Evolutionary conservation across 2,888 invertebrate species (phyloP), one percentile per base, ranked within the genome.

Genomic region (Drosophila lacicola): DNA sequence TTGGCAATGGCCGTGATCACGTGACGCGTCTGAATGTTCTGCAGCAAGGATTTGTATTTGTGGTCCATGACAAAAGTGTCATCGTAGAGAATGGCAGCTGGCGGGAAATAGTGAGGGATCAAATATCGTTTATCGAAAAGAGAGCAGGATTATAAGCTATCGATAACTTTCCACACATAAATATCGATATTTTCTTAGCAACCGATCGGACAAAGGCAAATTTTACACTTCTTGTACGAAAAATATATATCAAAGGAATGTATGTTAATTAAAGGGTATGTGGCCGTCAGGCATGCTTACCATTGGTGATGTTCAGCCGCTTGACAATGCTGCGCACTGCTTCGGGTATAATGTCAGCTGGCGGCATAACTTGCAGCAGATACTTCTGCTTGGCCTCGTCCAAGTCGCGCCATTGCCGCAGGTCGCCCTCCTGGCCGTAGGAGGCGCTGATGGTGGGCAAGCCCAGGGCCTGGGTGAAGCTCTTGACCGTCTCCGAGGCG

Each of bases 11-110:
- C 93, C 4, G 96, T 95, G 70, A 98, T 98, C 1, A 98, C 95
- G 92, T 98, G 98, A 10, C 98, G 94, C 0, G 97, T 97, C 6
- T 98, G 97, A 61, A 98, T 96, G 90, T 98, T 98, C 92, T 97
- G 95, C 39, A 98, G 93, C 9, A 98, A 93, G 10, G 97, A 96
- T 92, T 98, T 97, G 92, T 97, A 98, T 92, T 98, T 98, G 93
- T 98, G 97, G 89, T 98, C 97, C 96, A 98, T 97, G 11, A 97
- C 96, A 90, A 97, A 98, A 41, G 95, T 95, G 25, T 96, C 95
- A 88, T 99, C 98, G 91, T 97, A 98, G 47, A 99, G 94, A 51
- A 99, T 96, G 6, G 97, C 98, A 13, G 98, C 82, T 82, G 1
- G 17, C 8, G 8, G 29, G 8, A 29, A 29, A 29, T 8, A 8